phyloP scores from a whole-genome alignment of 2,888 invertebrate species.

The Minunthozetes semirufus region DNA sequence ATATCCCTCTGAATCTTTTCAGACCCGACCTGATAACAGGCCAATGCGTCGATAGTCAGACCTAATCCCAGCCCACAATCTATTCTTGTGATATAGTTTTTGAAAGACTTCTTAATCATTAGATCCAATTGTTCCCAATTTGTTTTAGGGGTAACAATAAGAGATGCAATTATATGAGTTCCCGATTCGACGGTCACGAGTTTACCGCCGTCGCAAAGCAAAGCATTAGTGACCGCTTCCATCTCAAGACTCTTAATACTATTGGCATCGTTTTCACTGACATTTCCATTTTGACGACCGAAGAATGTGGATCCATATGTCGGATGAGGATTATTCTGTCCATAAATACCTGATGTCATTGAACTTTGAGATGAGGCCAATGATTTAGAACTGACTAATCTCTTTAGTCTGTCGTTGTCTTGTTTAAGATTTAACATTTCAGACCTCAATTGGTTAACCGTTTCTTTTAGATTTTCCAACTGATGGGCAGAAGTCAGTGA shows the following conservation, averaged over 20 bases:
- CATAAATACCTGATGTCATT: constrained; percentile 43
- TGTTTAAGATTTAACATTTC: constrained; percentile 95
- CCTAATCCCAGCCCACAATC: constrained; percentile 87
- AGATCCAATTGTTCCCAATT: constrained; percentile 92
- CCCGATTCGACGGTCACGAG: constrained; percentile 30
- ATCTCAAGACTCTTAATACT: constrained; percentile 34
- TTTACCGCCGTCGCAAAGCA: constrained; percentile 11
- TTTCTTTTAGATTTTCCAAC: constrained; percentile 88
- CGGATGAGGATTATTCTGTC: background rate
- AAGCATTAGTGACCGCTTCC: constrained; percentile 16
- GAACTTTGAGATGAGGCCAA: constrained; percentile 55
- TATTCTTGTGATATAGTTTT: constrained; percentile 80
- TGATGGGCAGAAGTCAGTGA: constrained; percentile 95
- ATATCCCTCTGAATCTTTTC: constrained; percentile 47
- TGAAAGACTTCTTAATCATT: constrained; percentile 81
- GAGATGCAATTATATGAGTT: constrained; percentile 24
- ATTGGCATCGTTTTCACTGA: background rate
- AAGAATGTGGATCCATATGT: background rate
- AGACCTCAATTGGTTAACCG: constrained; percentile 92
- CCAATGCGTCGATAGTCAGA: constrained; percentile 73
- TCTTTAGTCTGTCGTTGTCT: constrained; percentile 88
- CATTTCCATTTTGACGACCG: background rate
- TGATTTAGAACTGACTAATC: constrained; percentile 60
- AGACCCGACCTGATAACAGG: constrained; percentile 88
- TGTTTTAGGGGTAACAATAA: constrained; percentile 60